These are phyloP conservation scores for Scylla paramamosain DNA, from an alignment of 1,140 invertebrate species.

Conservation along the genomic window DNA sequence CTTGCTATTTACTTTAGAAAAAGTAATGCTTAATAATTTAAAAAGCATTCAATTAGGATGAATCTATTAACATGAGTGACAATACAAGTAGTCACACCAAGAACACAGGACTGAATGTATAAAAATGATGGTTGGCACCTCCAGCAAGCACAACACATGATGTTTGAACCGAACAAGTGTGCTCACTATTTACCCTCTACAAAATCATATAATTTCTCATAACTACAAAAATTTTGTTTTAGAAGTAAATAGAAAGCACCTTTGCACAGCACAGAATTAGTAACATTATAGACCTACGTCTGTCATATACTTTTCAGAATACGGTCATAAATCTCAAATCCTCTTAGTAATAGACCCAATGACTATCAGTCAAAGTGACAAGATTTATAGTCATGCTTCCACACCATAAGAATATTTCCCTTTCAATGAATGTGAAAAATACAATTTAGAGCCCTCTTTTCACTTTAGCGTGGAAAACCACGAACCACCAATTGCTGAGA, in stretches of 20 bases:
- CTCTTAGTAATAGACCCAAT: conserved; percentile 71
- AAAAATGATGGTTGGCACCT: conserved; percentile 56
- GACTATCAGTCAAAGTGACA: conserved; percentile 74
- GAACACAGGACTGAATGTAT: not conserved
- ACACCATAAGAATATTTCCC: conserved; percentile 73
- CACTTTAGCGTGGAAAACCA: conserved; percentile 71
- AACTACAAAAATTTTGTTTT: conserved; percentile 34
- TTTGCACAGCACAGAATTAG: conserved; percentile 74
- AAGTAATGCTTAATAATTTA: not conserved
- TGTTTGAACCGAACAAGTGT: conserved; percentile 67
- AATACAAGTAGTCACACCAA: not conserved
- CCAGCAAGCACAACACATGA: conserved; percentile 60
- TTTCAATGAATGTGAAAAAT: conserved; percentile 63
- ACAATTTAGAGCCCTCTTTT: conserved; percentile 73
- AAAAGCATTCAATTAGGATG: not conserved
- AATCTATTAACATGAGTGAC: not conserved
- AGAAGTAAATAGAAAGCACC: conserved; percentile 66
- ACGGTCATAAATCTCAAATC: conserved; percentile 74
- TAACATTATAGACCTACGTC: conserved; percentile 76
- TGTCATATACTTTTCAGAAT: conserved; percentile 73
- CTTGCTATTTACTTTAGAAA: not conserved
- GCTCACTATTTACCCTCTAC: conserved; percentile 66
- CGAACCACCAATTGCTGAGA: conserved; percentile 62
- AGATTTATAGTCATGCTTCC: conserved; percentile 74
- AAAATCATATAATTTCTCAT: not conserved